Evolutionary conservation across 2,888 invertebrate species (phyloP).

Genomic region (Nowickia ferox): DNA sequence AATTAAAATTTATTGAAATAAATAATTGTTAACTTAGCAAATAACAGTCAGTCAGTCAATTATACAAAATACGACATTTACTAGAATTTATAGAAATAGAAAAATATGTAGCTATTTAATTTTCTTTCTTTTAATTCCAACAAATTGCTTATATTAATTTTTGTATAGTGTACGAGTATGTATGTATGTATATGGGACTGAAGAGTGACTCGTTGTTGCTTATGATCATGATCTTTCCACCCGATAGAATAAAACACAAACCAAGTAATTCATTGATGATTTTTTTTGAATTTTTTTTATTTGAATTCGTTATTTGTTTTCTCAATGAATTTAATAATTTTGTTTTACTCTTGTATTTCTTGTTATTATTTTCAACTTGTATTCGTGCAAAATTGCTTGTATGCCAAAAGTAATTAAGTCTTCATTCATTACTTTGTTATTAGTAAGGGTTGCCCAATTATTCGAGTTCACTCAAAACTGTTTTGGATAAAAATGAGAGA

Average conservation of each 20-base stretch:
- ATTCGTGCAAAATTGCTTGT: constrained; percentile 30
- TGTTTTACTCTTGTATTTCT: constrained; percentile 19
- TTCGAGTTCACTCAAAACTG: no score
- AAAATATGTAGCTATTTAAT: not conserved
- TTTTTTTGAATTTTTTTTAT: constrained; percentile 9
- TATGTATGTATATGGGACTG: no score
- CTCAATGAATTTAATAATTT: constrained; percentile 49
- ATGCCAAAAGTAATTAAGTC: constrained; percentile 38
- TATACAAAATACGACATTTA: constrained; percentile 24
- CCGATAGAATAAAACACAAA: constrained; percentile 41
- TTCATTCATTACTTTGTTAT: constrained; percentile 40
- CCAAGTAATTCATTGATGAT: constrained; percentile 56
- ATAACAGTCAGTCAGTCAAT: constrained; percentile 27
- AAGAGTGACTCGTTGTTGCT: constrained; percentile 30
- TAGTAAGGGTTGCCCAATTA: no score
- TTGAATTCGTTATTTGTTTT: constrained; percentile 57
- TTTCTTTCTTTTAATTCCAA: constrained; percentile 21
- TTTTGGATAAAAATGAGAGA: no score
- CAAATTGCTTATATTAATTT: constrained; percentile 5
- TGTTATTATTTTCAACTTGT: constrained; percentile 21
- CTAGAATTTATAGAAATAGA: constrained; percentile 9
- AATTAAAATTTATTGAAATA: constrained; percentile 51
- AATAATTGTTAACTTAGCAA: constrained; percentile 36
- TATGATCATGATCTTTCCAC: constrained; percentile 62
- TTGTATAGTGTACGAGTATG: not conserved